Evolutionary conservation across 2,113 vertebrate genomes (phyloP).

Genomic region (Pao palembangensis): DNA sequence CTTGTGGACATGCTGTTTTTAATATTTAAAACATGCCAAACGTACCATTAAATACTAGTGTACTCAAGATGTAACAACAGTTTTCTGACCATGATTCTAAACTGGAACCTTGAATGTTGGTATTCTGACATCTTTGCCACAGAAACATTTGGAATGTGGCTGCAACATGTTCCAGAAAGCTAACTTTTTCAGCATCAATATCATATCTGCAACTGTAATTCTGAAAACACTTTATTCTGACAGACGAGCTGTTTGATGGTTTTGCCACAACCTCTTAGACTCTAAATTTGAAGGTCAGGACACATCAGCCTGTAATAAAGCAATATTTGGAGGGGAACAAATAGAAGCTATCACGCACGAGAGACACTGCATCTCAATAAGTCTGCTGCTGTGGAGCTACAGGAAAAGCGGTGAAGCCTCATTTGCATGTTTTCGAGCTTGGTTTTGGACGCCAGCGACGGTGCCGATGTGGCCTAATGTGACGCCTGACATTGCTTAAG

Average conservation of each 20-base stretch:
- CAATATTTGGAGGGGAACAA: constrained; percentile 41
- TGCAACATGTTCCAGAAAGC: no score
- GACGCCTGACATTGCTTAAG: constrained; percentile 66
- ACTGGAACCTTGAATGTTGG: no score
- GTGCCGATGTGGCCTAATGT: constrained; percentile 75
- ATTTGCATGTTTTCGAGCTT: constrained; percentile 76
- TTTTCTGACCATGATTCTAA: no score
- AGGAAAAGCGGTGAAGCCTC: constrained; percentile 57
- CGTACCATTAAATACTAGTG: neutral
- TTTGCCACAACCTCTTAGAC: constrained; percentile 11
- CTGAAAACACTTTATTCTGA: no score
- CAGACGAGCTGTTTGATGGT: no score
- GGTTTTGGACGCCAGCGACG: constrained; percentile 68
- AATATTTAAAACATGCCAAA: neutral
- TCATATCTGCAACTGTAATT: no score
- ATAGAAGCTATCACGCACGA: constrained; percentile 54
- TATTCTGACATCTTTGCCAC: no score
- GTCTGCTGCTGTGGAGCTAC: constrained; percentile 59
- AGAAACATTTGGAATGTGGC: no score
- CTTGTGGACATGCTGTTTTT: constrained; percentile 10
- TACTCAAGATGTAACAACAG: no score
- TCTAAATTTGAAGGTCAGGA: constrained; percentile 6
- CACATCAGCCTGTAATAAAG: constrained; percentile 26
- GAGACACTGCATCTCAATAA: constrained; percentile 68
- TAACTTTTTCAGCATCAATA: no score